Percentiles rank a stretch among this genome's conserved stretches.
Evolutionary conservation across 2,113 vertebrate genomes (phyloP).

Genomic region (Aleadryas rufinucha): DNA sequence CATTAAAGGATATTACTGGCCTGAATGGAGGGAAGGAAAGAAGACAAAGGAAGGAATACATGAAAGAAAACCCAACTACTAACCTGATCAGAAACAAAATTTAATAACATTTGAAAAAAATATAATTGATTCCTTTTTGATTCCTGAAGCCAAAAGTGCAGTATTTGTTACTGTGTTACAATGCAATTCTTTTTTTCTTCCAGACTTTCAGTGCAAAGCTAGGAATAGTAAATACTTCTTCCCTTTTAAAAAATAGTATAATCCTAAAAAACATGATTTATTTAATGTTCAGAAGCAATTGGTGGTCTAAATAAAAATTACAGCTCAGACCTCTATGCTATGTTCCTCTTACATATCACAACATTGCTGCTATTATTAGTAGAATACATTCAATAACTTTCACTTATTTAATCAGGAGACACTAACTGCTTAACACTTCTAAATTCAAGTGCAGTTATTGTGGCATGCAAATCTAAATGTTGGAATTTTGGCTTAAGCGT

Average conservation of each 20-base stretch:
- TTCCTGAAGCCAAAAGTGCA: not conserved
- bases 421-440: not conserved
- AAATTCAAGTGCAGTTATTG: not conserved
- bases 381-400: not conserved
- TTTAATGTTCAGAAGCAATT: not conserved
- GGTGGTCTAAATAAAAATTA: not conserved
- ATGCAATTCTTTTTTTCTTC: not conserved
- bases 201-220: not conserved
- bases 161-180: not conserved
- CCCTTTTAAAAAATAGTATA: not conserved
- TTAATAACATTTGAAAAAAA: not conserved
- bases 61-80: not conserved
- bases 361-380: not conserved
- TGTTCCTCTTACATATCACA: not conserved
- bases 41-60: not conserved
- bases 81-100: not conserved
- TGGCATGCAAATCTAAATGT: not conserved
- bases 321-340: not conserved
- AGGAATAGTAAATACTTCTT: not conserved
- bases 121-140: not conserved
- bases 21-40: not conserved
- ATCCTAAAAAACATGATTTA: not conserved
- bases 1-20: not conserved
- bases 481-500: not conserved
- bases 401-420: not conserved